Base-by-base conservation (phyloP, 2,888 invertebrate species). In the Boloria selene region DNA sequence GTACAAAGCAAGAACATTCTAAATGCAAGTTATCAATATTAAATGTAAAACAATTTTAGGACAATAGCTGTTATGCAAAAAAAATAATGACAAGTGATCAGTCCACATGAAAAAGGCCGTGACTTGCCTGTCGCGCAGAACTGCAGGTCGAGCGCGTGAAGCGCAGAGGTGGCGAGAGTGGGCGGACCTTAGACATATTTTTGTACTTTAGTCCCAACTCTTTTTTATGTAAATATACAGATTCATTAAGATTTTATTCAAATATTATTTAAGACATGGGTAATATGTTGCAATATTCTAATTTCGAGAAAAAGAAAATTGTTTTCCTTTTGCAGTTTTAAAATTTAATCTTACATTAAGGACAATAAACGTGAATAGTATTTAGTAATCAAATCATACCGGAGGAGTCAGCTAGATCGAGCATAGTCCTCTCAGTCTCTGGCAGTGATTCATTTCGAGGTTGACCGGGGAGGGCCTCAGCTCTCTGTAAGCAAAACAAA, bases 41-140 rank as follows among this genome's bases (percentile, higher is more conserved):
- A 31, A 31, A 31, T 31, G 5, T 10, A 38, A 38, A 38, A 2
- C 10, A 7, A 38, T 2, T 10, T 38, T 22, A 22, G 10, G 17
- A 13, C n/a, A 16, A 55, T 10, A 18, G 45, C 14, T 3, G 18
- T 26, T 53, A 22, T 22, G 14, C 31, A 22, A 31, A 44, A 47
- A 53, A 44, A 51, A 51, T 0, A 45, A 50, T 52, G 44, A 52
- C 26, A 42, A 51, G 51, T 51, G 72, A 38, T 38, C 59, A 59
- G 31, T 49, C 59, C 31, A 26, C 13, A 38, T 31, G 16, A 6
- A 49, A 47, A 49, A 49, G 53, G 26, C 53, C 59, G 70, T 67
- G 70, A 90, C 90, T 88, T 90, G 88, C 90, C 88, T 90, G 88
- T 87, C 77, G 90, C 88, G 88, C 87, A 88, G 86, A 87, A 90